Percentiles rank a stretch among this genome's conserved stretches.
phyloP scores from a whole-genome alignment of 1,140 invertebrate species.

The Macrobrachium nipponense region DNA sequence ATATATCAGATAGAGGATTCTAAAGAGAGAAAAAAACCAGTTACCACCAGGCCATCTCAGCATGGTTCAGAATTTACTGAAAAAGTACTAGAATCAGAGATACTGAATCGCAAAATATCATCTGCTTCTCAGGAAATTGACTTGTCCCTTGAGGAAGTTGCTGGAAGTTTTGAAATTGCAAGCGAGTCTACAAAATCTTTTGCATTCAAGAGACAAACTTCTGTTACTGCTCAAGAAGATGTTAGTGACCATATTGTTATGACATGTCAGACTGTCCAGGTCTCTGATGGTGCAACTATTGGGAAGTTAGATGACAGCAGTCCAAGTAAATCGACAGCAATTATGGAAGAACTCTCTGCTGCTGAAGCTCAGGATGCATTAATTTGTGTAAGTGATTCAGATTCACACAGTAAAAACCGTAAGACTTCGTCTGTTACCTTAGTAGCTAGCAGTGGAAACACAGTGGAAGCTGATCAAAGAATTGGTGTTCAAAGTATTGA shows the following conservation, averaged over 20 bases:
- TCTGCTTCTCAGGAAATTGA: background rate
- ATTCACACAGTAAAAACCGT: background rate
- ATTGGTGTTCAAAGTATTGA: background rate
- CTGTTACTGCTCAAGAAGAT: background rate
- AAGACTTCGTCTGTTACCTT: too few relatives aligned
- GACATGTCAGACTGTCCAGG: background rate
- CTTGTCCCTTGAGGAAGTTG: background rate
- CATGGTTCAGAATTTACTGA: background rate
- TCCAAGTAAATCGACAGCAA: too few relatives aligned
- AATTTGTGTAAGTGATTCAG: background rate
- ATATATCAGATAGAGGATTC: background rate
- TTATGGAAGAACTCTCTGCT: too few relatives aligned
- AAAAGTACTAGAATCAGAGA: background rate
- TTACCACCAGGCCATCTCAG: background rate
- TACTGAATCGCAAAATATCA: conserved; percentile 3
- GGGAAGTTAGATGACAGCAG: too few relatives aligned
- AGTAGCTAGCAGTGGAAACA: background rate
- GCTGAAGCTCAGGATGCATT: too few relatives aligned
- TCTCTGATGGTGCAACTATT: too few relatives aligned
- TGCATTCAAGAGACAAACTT: conserved; percentile 4
- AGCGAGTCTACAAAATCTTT: background rate
- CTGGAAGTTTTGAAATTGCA: background rate
- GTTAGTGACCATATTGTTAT: background rate
- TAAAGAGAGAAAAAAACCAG: background rate
- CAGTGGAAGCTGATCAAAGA: background rate